These are phyloP conservation scores for Nipponacmea schrenckii DNA, from an alignment of 2,888 invertebrate genomes.

Conservation along the genomic window DNA sequence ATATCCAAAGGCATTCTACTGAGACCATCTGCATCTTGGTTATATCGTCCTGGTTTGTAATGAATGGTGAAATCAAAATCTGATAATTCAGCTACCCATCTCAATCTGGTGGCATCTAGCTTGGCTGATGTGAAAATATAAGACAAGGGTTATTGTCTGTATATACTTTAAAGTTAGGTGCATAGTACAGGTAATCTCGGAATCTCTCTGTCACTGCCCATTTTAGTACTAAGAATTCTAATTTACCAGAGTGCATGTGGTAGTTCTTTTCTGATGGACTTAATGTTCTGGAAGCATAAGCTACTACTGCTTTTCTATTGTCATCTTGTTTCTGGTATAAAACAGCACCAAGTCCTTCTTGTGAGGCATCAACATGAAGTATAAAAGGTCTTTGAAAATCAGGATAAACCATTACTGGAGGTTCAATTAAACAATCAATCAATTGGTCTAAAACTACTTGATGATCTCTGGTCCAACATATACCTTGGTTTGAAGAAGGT, in stretches of 20 bases:
- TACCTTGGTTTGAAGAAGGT: not conserved
- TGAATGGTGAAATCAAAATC: constrained; percentile 32
- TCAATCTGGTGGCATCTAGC: constrained; percentile 22
- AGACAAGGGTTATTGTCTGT: constrained; percentile 23
- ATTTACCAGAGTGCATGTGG: constrained; percentile 18
- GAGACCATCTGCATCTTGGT: constrained; percentile 29
- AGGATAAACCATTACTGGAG: constrained; percentile 11
- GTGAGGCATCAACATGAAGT: constrained; percentile 21
- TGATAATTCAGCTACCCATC: constrained; percentile 31
- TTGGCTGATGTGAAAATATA: constrained; percentile 34
- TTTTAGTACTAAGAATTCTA: constrained; percentile 24
- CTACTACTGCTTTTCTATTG: constrained; percentile 14
- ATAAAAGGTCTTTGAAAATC: constrained; percentile 12
- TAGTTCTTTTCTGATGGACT: constrained; percentile 15
- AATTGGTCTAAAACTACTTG: constrained; percentile 9
- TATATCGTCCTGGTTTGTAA: constrained; percentile 28
- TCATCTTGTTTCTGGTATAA: constrained; percentile 16
- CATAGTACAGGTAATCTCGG: constrained; percentile 24
- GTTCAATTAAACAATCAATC: not conserved
- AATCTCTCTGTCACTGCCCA: constrained; percentile 25
- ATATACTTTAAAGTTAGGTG: constrained; percentile 13
- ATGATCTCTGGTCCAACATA: constrained; percentile 15
- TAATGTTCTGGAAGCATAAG: constrained; percentile 20
- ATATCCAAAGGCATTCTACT: constrained; percentile 27
- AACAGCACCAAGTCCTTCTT: constrained; percentile 20